phyloP scores from a whole-genome alignment of 1,140 invertebrate species.

The Paracyclopina nana region DNA sequence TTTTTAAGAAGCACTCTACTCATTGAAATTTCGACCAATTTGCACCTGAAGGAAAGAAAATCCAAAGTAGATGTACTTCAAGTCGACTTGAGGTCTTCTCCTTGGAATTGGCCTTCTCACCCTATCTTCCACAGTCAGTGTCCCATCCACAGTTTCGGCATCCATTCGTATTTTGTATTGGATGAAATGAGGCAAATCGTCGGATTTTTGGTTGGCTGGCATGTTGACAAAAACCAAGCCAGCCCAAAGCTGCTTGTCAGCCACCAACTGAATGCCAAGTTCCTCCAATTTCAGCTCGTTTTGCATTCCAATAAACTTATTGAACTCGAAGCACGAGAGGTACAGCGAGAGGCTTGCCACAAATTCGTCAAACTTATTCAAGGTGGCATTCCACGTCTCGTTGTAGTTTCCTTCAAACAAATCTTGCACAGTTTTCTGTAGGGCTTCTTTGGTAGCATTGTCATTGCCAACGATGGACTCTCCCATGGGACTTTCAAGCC shows the following conservation, averaged over 20 bases:
- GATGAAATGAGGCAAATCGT: conserved; percentile 28
- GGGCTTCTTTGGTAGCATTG: no score
- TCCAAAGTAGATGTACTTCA: conserved; percentile 37
- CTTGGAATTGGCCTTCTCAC: conserved; percentile 28
- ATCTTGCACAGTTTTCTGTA: background rate
- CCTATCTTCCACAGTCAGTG: conserved; percentile 29
- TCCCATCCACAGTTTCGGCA: conserved; percentile 34
- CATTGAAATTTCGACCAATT: no score
- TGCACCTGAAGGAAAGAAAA: conserved; percentile 39
- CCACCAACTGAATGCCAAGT: conserved; percentile 24
- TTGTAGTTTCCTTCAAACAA: background rate
- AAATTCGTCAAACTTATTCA: conserved; percentile 10
- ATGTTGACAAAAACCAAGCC: conserved; percentile 28
- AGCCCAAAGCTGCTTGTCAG: conserved; percentile 29
- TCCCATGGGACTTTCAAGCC: no score
- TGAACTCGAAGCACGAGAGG: conserved; percentile 32
- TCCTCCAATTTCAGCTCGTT: conserved; percentile 28
- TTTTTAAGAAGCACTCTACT: no score
- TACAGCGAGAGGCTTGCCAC: conserved; percentile 7
- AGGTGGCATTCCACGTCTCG: background rate
- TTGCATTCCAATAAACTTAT: conserved; percentile 33
- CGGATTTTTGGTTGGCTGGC: conserved; percentile 20
- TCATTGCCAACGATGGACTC: no score
- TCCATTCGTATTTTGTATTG: conserved; percentile 39
- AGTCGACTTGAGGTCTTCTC: conserved; percentile 27